Conservation (phyloP, 2,888 invertebrate species). For the Volucella bombylans region DNA sequence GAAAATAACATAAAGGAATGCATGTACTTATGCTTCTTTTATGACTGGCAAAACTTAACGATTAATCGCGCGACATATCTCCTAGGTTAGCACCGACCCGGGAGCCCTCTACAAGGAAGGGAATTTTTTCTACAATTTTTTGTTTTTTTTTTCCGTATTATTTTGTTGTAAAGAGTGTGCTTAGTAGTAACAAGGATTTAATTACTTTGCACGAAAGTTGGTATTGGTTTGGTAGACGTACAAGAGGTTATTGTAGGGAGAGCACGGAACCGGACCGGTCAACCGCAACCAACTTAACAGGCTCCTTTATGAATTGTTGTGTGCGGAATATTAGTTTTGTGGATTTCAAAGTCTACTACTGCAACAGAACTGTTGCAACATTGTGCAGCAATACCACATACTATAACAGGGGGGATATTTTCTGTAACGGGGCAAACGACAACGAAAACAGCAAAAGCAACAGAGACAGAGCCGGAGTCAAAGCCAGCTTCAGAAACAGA, state of each 20-base stretch:
- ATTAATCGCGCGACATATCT: constrained; percentile 62
- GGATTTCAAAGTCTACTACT: constrained; percentile 34
- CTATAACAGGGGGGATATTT: constrained; percentile 35
- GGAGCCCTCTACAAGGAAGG: not conserved
- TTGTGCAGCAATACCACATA: constrained; percentile 28
- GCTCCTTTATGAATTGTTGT: constrained; percentile 60
- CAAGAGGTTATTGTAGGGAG: constrained; percentile 1
- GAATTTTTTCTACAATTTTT: not conserved
- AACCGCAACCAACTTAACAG: constrained; percentile 67
- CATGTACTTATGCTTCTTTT: constrained; percentile 61
- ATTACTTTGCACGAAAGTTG: constrained; percentile 43
- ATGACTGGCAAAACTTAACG: constrained; percentile 65
- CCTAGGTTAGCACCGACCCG: constrained; percentile 14
- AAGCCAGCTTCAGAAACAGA: constrained; percentile 4
- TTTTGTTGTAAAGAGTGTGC: constrained; percentile 9
- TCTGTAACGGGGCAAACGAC: not conserved
- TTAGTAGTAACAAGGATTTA: constrained; percentile 60
- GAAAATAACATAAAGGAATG: constrained; percentile 61
- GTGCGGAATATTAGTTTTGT: constrained; percentile 60
- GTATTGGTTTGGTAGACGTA: not conserved
- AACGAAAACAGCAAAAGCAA: constrained; percentile 21
- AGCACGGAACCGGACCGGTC: constrained; percentile 2
- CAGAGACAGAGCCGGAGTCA: too few relatives aligned
- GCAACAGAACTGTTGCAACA: constrained; percentile 52
- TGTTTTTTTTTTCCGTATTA: constrained; percentile 6